phyloP scores from a whole-genome alignment of 2,797 vertebrate species.

The Etheostoma nigrum region DNA sequence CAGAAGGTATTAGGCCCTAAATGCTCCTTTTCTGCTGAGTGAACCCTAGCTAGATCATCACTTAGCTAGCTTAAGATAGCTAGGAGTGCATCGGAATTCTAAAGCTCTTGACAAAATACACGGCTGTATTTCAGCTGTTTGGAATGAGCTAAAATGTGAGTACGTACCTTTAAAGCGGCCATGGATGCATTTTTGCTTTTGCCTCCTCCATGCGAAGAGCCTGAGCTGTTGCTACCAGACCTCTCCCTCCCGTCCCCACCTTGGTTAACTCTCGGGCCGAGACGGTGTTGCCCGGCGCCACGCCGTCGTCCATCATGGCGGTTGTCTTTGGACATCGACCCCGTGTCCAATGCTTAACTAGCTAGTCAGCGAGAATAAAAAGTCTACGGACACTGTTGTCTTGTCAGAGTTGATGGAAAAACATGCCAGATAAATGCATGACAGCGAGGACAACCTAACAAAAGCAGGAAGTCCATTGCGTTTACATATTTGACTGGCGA shows the following conservation, averaged over 20 bases:
- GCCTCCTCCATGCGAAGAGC: slow-evolving; percentile 88
- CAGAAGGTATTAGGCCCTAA: slow-evolving; percentile 20
- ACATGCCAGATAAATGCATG: slow-evolving; percentile 75
- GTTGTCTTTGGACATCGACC: slow-evolving; percentile 87
- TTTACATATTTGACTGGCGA: slow-evolving; percentile 45
- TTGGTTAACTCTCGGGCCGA: slow-evolving; percentile 81
- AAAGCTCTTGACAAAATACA: no score
- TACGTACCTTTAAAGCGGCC: slow-evolving; percentile 78
- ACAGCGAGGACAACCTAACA: slow-evolving; percentile 68
- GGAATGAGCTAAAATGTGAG: background rate
- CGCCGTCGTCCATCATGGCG: slow-evolving; percentile 86
- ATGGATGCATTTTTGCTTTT: slow-evolving; percentile 83
- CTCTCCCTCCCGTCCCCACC: slow-evolving; percentile 86
- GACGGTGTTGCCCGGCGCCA: slow-evolving; percentile 84
- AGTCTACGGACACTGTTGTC: slow-evolving; percentile 23
- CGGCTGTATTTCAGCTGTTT: background rate
- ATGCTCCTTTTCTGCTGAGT: background rate
- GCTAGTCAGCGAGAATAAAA: background rate
- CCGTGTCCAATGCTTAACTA: slow-evolving; percentile 14
- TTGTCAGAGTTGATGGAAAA: slow-evolving; percentile 63
- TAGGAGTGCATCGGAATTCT: background rate
- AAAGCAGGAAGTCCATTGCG: slow-evolving; percentile 70
- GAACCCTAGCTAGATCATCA: background rate
- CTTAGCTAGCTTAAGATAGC: slow-evolving; percentile 31
- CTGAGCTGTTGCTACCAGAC: slow-evolving; percentile 88